phyloP scores from a whole-genome alignment of 2,888 invertebrate species.

The Hirudinaria manillensis region DNA sequence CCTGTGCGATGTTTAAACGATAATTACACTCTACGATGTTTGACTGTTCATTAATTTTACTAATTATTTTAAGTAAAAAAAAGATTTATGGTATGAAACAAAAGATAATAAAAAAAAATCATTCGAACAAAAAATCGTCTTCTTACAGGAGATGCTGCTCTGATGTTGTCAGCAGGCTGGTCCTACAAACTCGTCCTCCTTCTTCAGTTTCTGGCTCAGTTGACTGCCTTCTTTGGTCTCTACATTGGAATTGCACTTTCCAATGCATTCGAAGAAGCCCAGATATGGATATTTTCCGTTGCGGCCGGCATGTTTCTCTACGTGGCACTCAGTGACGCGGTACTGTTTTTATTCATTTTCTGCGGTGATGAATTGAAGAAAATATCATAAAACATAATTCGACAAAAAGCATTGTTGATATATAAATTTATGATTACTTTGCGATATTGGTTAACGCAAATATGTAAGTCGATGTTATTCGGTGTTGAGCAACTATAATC shows the following conservation, averaged over 20 bases:
- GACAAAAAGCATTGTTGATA: no score
- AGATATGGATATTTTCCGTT: constrained; percentile 55
- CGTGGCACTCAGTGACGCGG: constrained; percentile 56
- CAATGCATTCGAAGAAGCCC: constrained; percentile 41
- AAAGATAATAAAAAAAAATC: neutral
- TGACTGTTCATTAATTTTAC: no score
- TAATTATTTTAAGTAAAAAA: no score
- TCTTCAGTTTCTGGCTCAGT: constrained; percentile 55
- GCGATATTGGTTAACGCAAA: no score
- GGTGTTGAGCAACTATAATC: no score
- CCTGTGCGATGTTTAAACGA: neutral
- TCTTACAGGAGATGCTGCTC: constrained; percentile 55
- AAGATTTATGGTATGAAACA: neutral
- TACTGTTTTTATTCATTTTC: constrained; percentile 41
- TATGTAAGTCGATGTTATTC: no score
- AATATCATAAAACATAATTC: neutral
- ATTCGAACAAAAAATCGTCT: neutral
- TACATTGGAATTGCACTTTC: constrained; percentile 52
- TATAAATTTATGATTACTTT: no score
- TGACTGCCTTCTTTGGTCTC: constrained; percentile 55
- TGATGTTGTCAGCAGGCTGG: constrained; percentile 55
- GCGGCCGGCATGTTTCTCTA: constrained; percentile 58
- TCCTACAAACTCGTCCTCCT: constrained; percentile 51
- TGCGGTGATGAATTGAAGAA: no score
- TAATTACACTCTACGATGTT: neutral